Evolutionary conservation across 2,888 invertebrate species (phyloP).

Genomic region (Drosophila neotestacea): DNA sequence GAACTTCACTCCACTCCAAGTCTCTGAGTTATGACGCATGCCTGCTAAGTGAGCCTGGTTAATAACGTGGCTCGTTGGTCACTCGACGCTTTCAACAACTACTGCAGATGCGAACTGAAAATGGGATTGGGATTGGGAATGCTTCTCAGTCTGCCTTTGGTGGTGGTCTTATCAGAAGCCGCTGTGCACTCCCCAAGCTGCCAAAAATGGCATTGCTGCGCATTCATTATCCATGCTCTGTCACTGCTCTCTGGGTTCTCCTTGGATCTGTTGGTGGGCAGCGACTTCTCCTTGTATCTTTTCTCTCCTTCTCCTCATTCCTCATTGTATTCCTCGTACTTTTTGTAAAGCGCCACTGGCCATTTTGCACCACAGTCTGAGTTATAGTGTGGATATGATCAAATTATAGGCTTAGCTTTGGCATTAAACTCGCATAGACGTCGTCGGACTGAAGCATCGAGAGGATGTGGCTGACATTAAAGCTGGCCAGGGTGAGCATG

Average conservation of each 20-base stretch:
- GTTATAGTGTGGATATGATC: conserved; percentile 82
- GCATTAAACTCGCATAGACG: conserved; percentile 79
- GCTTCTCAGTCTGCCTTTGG: conserved; percentile 19
- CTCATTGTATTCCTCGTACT: conserved; percentile 2
- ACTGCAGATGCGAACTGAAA: conserved; percentile 45
- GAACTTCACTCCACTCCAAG: conserved; percentile 2
- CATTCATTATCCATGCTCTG: conserved; percentile 75
- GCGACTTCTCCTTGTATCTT: neutral
- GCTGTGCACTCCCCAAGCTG: conserved; percentile 75
- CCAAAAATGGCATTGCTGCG: conserved; percentile 79
- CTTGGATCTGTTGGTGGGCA: conserved; percentile 3
- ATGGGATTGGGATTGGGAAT: conserved; percentile 4
- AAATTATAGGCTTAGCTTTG: conserved; percentile 75
- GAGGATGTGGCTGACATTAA: conserved; percentile 27
- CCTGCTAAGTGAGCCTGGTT: conserved; percentile 66
- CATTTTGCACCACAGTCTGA: conserved; percentile 69
- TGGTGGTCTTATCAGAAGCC: conserved; percentile 85
- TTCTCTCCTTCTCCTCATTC: neutral
- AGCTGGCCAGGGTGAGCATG: conserved; percentile 42
- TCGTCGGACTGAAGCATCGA: conserved; percentile 30
- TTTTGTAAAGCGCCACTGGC: conserved; percentile 67
- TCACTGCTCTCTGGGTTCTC: conserved; percentile 39
- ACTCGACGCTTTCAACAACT: conserved; percentile 80
- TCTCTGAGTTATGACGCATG: conserved; percentile 68
- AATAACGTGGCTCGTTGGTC: conserved; percentile 49